These are phyloP conservation scores for Acanthaster planci DNA, from an alignment of 35 echinoderm and acorn worm genomes.

Conservation along the genomic window DNA sequence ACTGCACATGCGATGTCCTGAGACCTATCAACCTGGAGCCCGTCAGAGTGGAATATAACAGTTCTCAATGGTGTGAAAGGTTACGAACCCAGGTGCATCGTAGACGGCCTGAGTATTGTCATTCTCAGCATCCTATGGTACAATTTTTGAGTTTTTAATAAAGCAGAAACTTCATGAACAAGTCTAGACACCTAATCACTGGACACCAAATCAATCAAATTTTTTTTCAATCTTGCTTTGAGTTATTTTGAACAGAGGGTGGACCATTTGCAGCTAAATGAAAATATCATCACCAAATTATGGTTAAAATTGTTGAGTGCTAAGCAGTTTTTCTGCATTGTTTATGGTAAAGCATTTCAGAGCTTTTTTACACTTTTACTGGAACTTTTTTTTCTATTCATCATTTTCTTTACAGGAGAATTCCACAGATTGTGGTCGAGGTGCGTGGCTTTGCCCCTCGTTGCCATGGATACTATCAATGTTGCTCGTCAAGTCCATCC, in stretches of 20 bases:
- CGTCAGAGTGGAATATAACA: conserved; percentile 31
- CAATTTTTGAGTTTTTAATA: not conserved
- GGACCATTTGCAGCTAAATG: not conserved
- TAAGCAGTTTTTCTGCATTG: too few relatives aligned
- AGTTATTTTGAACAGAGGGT: not conserved
- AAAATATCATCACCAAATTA: not conserved
- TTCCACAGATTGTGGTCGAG: conserved; percentile 14
- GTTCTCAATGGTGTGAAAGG: conserved; percentile 37
- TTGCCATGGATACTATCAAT: not conserved
- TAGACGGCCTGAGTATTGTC: not conserved
- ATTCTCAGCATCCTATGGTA: conserved; percentile 5
- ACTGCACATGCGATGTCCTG: conserved; percentile 3
- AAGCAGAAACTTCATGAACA: not conserved
- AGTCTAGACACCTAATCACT: not conserved
- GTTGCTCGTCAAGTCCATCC: not conserved
- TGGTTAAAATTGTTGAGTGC: not conserved
- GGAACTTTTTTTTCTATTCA: not conserved
- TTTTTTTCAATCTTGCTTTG: too few relatives aligned
- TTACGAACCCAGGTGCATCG: conserved; percentile 28
- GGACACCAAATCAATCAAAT: not conserved
- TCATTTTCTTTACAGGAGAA: not conserved
- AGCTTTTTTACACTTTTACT: not conserved
- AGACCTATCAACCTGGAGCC: conserved; percentile 26
- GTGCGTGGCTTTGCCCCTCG: not conserved
- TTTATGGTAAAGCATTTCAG: not conserved